Conservation (phyloP, 2,888 invertebrate species). For the Pollenia angustigena region DNA sequence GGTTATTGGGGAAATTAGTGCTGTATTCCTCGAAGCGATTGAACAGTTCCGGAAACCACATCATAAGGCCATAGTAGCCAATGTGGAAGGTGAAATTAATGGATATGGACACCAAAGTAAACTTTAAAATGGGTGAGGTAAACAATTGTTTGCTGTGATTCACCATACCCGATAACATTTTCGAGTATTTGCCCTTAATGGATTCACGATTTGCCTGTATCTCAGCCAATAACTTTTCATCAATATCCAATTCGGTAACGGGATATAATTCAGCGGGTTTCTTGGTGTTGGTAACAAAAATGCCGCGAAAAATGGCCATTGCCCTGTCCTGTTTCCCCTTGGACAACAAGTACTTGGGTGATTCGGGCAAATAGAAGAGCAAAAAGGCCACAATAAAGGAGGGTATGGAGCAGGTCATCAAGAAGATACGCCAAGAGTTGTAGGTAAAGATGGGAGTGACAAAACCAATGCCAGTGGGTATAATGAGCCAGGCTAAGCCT, state of each 20-base stretch:
- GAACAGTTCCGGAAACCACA: slow-evolving; percentile 98
- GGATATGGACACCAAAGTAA: slow-evolving; percentile 92
- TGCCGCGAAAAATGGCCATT: slow-evolving; percentile 91
- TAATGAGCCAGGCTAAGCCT: slow-evolving; percentile 91
- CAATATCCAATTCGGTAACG: slow-evolving; percentile 89
- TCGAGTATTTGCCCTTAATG: slow-evolving; percentile 88
- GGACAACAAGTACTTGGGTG: slow-evolving; percentile 94
- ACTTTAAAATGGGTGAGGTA: slow-evolving; percentile 91
- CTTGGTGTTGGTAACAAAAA: slow-evolving; percentile 91
- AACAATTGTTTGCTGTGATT: slow-evolving; percentile 93
- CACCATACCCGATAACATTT: slow-evolving; percentile 90
- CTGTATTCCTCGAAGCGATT: slow-evolving; percentile 94
- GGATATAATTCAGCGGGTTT: slow-evolving; percentile 90
- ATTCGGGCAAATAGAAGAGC: slow-evolving; percentile 93
- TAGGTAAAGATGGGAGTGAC: slow-evolving; percentile 89
- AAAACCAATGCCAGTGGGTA: slow-evolving; percentile 89
- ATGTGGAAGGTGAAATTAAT: slow-evolving; percentile 97
- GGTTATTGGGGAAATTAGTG: slow-evolving; percentile 87
- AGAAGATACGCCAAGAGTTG: slow-evolving; percentile 96
- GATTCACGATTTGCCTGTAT: slow-evolving; percentile 84
- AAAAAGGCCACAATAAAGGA: slow-evolving; percentile 94
- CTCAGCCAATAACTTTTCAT: slow-evolving; percentile 85
- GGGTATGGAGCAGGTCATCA: slow-evolving; percentile 94
- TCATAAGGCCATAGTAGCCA: slow-evolving; percentile 97
- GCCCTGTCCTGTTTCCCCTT: slow-evolving; percentile 92